Base-by-base conservation (phyloP, 2,113 vertebrate species). In the Bettongia penicillata region DNA sequence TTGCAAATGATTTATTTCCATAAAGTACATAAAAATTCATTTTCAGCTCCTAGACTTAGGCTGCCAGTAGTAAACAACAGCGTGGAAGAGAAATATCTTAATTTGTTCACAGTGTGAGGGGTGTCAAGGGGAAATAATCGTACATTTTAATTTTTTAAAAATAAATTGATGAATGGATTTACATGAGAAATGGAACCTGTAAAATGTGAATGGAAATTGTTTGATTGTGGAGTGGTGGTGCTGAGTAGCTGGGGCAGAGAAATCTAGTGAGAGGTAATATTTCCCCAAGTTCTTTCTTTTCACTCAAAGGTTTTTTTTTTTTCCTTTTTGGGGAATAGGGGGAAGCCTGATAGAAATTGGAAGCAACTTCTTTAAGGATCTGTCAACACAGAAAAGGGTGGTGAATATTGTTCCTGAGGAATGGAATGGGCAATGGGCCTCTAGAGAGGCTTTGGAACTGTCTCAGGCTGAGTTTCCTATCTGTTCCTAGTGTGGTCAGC, bases 1-100 rank as follows among this genome's bases (percentile, higher is more conserved):
- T 98, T 97, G 92, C 93, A 97, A 97, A 91, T 92, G 0, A 98
- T 97, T 98, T 98, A 97, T 96, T 97, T 97, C 89, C 93, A 23
- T 93, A 84, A 96, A 96, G 84, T 93, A 94, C 28, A 95, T 91
- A 93, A 92, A 95, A 98, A 97, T 91, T 55, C 0, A 92, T 96
- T 96, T 96, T 94, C 93, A 96, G 93, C 26, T 26, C 51, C 43
- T 26, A 57, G n/a, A 37, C 84, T 97, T 96, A 94, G 91, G 91
- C 90, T 95, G 94, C 50, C 53, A 91, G 14, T 26, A 94, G 43
- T 93, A 92, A 89, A 97, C 43, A 95, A 90, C 2, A 5, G 95
- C 94, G 95, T 95, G 96, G 97, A 97, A 51, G 95, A 91, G 51
- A 94, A 96, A 95, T 23, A 52, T 94, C 0, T 57, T 96, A 90